These are phyloP conservation scores for Notothenia rossii DNA, from an alignment of 2,113 vertebrate species.

Conservation along the genomic window DNA sequence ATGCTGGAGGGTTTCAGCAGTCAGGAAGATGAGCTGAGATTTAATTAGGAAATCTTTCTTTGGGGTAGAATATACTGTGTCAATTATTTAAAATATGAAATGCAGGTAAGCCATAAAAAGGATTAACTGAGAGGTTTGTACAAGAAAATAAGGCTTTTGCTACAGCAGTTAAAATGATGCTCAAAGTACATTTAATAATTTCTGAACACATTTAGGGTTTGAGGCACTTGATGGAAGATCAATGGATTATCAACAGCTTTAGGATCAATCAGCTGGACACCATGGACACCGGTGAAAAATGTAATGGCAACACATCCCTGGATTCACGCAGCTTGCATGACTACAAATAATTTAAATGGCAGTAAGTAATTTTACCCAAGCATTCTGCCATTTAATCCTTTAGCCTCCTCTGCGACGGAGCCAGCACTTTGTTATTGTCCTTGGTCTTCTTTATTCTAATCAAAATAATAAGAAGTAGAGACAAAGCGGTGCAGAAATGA, in stretches of 20 bases:
- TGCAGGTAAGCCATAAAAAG: background rate
- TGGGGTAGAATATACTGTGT: background rate
- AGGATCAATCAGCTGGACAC: too few species aligned
- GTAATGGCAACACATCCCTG: too few species aligned
- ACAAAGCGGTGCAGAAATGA: background rate
- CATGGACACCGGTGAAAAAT: too few species aligned
- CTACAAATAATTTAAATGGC: background rate
- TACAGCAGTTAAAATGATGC: background rate
- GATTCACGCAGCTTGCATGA: too few species aligned
- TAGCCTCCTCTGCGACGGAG: constrained; percentile 9
- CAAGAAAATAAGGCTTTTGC: background rate
- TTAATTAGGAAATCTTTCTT: constrained; percentile 5
- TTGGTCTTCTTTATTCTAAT: background rate
- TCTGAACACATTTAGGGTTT: too few species aligned
- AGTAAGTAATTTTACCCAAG: constrained; percentile 22
- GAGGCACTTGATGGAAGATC: too few species aligned
- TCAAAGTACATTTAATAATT: background rate
- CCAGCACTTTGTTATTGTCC: constrained; percentile 40
- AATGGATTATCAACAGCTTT: too few species aligned
- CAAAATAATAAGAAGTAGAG: background rate
- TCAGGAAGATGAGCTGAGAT: background rate
- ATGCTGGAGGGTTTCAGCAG: background rate
- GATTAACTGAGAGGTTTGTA: background rate
- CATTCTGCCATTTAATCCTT: constrained; percentile 40
- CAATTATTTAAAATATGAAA: background rate